A percentile compares a stretch with the other conserved stretches of the same genome.
phyloP scores from a whole-genome alignment of 2,797 vertebrate species.

The Pelochelys cantorii region DNA sequence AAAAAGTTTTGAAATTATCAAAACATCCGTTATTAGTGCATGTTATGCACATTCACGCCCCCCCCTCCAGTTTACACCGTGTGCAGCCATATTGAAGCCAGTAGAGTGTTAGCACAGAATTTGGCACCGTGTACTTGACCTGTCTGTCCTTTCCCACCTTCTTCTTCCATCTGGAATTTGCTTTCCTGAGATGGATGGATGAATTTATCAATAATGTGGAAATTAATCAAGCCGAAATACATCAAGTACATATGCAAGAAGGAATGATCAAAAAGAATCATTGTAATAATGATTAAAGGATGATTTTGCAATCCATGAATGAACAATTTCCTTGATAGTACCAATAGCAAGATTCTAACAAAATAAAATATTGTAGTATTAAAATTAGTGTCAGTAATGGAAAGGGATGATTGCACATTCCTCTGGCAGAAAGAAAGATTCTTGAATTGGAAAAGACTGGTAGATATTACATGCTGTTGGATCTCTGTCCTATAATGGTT shows the following conservation, averaged over 20 bases:
- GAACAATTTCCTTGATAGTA: background rate
- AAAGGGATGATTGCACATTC: background rate
- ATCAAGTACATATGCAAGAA: background rate
- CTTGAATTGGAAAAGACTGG: background rate
- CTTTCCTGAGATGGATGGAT: background rate
- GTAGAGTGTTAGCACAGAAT: background rate
- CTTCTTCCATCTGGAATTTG: fast-evolving
- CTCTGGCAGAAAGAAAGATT: background rate
- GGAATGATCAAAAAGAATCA: background rate
- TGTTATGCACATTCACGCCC: too few relatives aligned
- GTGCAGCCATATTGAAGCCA: background rate
- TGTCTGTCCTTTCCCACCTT: fast-evolving
- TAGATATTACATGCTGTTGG: background rate
- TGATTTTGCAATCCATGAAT: background rate
- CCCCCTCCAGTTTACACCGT: too few relatives aligned
- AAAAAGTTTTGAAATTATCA: background rate
- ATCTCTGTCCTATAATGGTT: background rate
- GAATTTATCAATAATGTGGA: background rate
- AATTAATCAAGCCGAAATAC: background rate
- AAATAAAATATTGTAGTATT: background rate
- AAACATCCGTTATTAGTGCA: background rate
- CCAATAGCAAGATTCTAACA: background rate
- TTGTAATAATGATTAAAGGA: background rate
- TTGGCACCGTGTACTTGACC: background rate
- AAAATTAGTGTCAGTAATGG: background rate